Evolutionary conservation across 64 coral and sea anemone species (phyloP).

Genomic region (Trachythela sp.): DNA sequence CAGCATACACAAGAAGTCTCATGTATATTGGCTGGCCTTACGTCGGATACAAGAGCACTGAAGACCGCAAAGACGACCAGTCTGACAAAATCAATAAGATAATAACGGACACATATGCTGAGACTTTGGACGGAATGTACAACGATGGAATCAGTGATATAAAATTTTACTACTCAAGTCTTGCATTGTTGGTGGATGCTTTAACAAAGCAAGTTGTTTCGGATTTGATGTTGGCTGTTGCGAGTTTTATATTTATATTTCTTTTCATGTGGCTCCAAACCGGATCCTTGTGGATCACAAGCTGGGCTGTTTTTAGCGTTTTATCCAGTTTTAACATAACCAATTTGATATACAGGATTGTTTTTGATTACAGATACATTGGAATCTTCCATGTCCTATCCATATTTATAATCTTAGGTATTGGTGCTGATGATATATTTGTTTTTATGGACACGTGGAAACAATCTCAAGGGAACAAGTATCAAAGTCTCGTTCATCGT

Average conservation of each 20-base stretch:
- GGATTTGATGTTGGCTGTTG: constrained; percentile 77
- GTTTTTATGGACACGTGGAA: constrained; percentile 93
- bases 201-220: constrained; percentile 93
- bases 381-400: constrained; percentile 94
- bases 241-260: constrained; percentile 95
- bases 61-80: constrained; percentile 69
- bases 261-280: constrained; percentile 89
- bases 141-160: constrained; percentile 61
- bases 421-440: constrained; percentile 36
- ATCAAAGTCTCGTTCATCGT: constrained; percentile 55
- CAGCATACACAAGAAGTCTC: constrained; percentile 66
- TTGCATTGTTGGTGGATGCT: constrained; percentile 81
- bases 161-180: constrained; percentile 68
- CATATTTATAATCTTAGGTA: constrained; percentile 91
- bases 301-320: constrained; percentile 92
- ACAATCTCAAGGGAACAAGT: constrained; percentile 48
- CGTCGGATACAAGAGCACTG: constrained; percentile 70
- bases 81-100: constrained; percentile 67
- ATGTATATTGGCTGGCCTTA: constrained; percentile 81
- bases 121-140: constrained; percentile 63
- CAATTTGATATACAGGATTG: constrained; percentile 77
- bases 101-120: constrained; percentile 58
- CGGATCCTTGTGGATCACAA: constrained; percentile 84
- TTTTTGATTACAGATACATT: constrained; percentile 87
- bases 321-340: constrained; percentile 82